Conservation (phyloP, 2,888 invertebrate species). For the Beris chalybata region DNA sequence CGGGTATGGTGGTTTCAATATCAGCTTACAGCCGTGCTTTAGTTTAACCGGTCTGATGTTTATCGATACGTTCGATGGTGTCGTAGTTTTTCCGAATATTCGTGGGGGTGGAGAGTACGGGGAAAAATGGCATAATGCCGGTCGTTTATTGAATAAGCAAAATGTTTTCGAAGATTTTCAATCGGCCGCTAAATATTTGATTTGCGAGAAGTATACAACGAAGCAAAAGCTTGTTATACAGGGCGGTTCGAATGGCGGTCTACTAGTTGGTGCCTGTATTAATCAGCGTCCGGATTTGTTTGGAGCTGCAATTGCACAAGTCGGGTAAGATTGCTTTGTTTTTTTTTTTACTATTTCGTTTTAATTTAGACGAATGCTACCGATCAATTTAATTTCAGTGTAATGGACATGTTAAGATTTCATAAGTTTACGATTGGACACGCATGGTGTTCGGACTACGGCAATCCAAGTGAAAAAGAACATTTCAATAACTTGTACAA, state of each 20-base stretch:
- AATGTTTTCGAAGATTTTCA: slow-evolving; percentile 98
- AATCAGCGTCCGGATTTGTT: slow-evolving; percentile 95
- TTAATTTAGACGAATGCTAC: background rate
- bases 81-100: slow-evolving; percentile 91
- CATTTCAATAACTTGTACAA: slow-evolving; percentile 84
- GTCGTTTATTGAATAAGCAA: slow-evolving; percentile 89
- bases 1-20: slow-evolving; percentile 97
- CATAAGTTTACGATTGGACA: slow-evolving; percentile 98
- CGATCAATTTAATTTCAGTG: slow-evolving; percentile 62
- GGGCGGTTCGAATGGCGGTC: slow-evolving; percentile 96
- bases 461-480: slow-evolving; percentile 81
- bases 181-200: slow-evolving; percentile 85
- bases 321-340: slow-evolving; percentile 67
- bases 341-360: background rate
- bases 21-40: slow-evolving; percentile 88
- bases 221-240: slow-evolving; percentile 78
- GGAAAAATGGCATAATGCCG: slow-evolving; percentile 95
- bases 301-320: slow-evolving; percentile 90
- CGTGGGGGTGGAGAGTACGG: slow-evolving; percentile 98
- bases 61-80: slow-evolving; percentile 85
- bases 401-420: slow-evolving; percentile 95
- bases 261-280: slow-evolving; percentile 90
- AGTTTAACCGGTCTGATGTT: slow-evolving; percentile 84
- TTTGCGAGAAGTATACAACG: slow-evolving; percentile 76
- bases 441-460: slow-evolving; percentile 96